Evolutionary conservation across 2,888 invertebrate genomes (phyloP), one percentile per base, ranked within the genome.

Genomic region (Pseudeuparius sepicola): DNA sequence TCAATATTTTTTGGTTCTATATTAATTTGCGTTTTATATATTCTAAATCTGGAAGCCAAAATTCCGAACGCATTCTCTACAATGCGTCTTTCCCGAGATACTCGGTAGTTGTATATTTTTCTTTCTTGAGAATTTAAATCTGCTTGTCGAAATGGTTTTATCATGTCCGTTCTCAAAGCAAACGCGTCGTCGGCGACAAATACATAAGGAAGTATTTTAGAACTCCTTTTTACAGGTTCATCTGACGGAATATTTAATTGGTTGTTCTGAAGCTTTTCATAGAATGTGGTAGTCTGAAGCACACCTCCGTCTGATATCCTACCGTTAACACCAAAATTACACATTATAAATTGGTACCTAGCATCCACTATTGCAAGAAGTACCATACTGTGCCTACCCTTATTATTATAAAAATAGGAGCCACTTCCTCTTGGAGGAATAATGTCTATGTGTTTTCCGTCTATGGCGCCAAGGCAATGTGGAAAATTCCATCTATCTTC

Each of bases 221-320:
- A 29, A 31, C 11, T 32, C 7, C 14, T 6, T 16, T 2, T n/a
- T 15, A 3, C 14, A 14, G 30, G 10, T 5, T 1, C 3, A 11
- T 25, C 31, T 31, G 11, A 10, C n/a, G 38, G 24, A n/a, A 38
- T 28, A 10, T 35, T 34, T 10, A 35, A 17, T 4, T 5, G 2
- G 5, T 18, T 24, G 14, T 20, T 24, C 2, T 10, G 5, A 2
- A 38, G 11, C 16, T 18, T 35, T 14, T 30, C 30, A 20, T 7
- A 34, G 17, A 35, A 35, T 32, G 7, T 35, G 2, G 34, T 34
- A 34, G n/a, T 34, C 18, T 27, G 34, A 7, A 34, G 27, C 2
- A 34, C 27, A 16, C 34, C 31, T 3, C 31, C 23, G 17, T 31
- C 27, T 12, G 27, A 34, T n/a, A 34, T 11, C 25, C 34, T 14